Percentiles rank a stretch among this genome's conserved stretches.
phyloP scores from a whole-genome alignment of 1,140 invertebrate genomes.

The Aculops lycopersici region DNA sequence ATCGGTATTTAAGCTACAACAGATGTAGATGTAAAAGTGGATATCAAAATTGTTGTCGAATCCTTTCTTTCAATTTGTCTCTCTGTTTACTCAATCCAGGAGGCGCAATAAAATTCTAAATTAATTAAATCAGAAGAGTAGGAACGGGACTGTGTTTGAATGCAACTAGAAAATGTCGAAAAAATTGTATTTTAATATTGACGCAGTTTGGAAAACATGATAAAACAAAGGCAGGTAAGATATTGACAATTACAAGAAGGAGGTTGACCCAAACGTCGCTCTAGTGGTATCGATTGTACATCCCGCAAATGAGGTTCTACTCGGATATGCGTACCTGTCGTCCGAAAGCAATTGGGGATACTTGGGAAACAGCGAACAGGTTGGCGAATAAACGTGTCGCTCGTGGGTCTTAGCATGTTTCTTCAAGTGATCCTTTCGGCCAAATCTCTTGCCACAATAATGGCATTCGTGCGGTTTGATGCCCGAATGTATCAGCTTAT shows the following conservation, averaged over 20 bases:
- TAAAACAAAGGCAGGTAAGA: conserved; percentile 51
- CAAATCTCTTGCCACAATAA: conserved; percentile 61
- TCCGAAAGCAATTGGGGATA: conserved; percentile 68
- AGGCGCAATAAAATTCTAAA: too few relatives aligned
- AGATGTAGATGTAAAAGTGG: too few relatives aligned
- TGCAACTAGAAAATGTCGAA: too few relatives aligned
- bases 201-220: conserved; percentile 71
- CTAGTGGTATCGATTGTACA: conserved; percentile 33
- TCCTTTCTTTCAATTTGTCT: too few relatives aligned
- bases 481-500: conserved; percentile 42
- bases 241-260: conserved; percentile 75
- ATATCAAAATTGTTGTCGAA: too few relatives aligned
- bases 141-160: too few relatives aligned
- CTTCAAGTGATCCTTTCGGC: conserved; percentile 69
- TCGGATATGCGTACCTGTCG: conserved; percentile 89
- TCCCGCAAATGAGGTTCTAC: conserved; percentile 55
- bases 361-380: conserved; percentile 45
- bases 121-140: too few relatives aligned
- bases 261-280: conserved; percentile 75
- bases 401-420: conserved; percentile 62
- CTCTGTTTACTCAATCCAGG: too few relatives aligned
- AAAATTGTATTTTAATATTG: too few relatives aligned
- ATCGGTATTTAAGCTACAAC: too few relatives aligned
- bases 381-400: conserved; percentile 72
- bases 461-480: conserved; percentile 32